These are phyloP conservation scores for Seriola aureovittata DNA, from an alignment of 2,113 vertebrate genomes.

Conservation along the genomic window DNA sequence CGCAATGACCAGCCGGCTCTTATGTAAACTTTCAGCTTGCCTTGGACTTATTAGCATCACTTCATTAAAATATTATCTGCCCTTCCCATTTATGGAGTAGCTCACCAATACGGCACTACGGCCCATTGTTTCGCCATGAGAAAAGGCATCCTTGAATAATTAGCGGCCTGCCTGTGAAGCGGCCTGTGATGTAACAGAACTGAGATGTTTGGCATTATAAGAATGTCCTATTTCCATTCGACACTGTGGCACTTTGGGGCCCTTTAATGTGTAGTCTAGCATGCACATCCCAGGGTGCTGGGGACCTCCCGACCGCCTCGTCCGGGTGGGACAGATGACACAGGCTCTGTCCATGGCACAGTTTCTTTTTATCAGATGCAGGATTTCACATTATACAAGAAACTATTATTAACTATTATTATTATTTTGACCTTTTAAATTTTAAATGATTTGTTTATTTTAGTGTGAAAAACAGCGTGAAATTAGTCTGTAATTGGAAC, in stretches of 20 bases:
- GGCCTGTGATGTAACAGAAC: conserved; percentile 84
- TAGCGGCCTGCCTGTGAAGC: conserved; percentile 70
- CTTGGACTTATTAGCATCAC: conserved; percentile 74
- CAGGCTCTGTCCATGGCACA: conserved; percentile 54
- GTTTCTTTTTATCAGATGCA: conserved; percentile 37
- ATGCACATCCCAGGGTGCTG: conserved; percentile 70
- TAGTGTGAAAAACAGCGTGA: not conserved
- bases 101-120: conserved; percentile 54
- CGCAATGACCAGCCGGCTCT: conserved; percentile 61
- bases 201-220: conserved; percentile 86
- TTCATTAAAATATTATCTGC: conserved; percentile 82
- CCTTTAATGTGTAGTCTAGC: conserved; percentile 85
- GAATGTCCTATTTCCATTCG: conserved; percentile 84
- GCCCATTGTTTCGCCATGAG: conserved; percentile 80
- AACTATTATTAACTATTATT: not conserved
- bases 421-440: not conserved
- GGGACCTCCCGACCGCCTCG: conserved; percentile 60
- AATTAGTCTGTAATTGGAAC: not conserved
- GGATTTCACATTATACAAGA: conserved; percentile 13
- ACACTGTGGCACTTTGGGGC: conserved; percentile 76
- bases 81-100: conserved; percentile 53
- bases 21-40: conserved; percentile 76
- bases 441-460: not conserved
- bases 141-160: conserved; percentile 85
- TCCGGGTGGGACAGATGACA: conserved; percentile 61